A percentile compares a stretch with the other conserved stretches of the same genome.
phyloP scores from a whole-genome alignment of 2,113 vertebrate species.

The Scopus umbretta region DNA sequence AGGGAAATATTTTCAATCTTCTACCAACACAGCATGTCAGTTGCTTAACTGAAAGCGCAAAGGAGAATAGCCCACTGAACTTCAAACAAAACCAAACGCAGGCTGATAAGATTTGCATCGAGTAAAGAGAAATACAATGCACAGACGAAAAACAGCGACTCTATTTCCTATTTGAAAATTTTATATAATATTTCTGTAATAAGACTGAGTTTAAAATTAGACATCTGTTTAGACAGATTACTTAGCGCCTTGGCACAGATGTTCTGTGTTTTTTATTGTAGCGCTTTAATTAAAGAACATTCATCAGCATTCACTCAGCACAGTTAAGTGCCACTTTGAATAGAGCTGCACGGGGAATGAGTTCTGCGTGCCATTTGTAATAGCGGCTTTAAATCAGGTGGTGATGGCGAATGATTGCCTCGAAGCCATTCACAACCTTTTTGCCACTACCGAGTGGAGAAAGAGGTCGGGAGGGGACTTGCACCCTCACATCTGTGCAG shows the following conservation, averaged over 20 bases:
- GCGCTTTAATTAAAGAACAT: slow-evolving; percentile 34
- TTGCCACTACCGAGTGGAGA: background rate
- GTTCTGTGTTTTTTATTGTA: slow-evolving; percentile 30
- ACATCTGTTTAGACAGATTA: slow-evolving; percentile 40
- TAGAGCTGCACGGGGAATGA: background rate
- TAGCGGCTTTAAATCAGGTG: slow-evolving; percentile 9
- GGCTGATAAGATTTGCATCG: background rate
- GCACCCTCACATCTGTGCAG: background rate
- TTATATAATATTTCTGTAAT: background rate
- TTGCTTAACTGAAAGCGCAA: background rate
- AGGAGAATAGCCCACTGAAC: background rate
- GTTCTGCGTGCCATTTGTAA: background rate
- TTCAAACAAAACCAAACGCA: background rate
- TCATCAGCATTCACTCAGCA: slow-evolving; percentile 24
- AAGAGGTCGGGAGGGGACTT: background rate
- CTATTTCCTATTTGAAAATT: background rate
- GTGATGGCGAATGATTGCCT: background rate
- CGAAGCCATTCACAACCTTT: background rate
- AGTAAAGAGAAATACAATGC: background rate
- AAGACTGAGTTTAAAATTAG: background rate
- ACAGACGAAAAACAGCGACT: background rate
- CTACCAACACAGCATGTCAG: background rate
- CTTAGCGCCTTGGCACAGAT: slow-evolving; percentile 42
- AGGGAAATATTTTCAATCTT: background rate
- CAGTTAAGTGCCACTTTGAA: slow-evolving; percentile 17